A percentile compares a stretch with the other conserved stretches of the same genome.
Evolutionary conservation across 2,797 vertebrate genomes (phyloP).

Genomic region (Xiphophorus birchmanni): DNA sequence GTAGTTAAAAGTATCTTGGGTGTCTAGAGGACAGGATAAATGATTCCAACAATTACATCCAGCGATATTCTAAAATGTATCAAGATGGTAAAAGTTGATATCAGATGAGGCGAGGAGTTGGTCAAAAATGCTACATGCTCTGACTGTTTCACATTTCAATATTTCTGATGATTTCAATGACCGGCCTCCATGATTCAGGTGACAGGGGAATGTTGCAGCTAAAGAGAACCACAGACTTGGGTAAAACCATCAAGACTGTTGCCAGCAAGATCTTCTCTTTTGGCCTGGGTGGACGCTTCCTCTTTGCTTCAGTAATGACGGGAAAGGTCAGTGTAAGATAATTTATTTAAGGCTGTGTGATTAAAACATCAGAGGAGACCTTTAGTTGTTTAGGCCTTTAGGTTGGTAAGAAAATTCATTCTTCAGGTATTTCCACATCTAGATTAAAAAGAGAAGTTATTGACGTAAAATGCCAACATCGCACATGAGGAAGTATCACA

Average conservation of each 20-base stretch:
- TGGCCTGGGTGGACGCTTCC: conserved; percentile 90
- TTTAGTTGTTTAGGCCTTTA: conserved; percentile 2
- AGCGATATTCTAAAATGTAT: background rate
- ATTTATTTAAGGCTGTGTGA: background rate
- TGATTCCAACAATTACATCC: background rate
- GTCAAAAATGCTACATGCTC: background rate
- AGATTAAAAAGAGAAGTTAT: conserved; percentile 1
- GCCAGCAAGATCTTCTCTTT: conserved; percentile 91
- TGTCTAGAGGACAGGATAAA: background rate
- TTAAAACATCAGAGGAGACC: conserved; percentile 9
- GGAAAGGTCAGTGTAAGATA: conserved; percentile 80
- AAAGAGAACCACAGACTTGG: conserved; percentile 86
- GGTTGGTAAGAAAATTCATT: background rate
- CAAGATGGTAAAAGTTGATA: background rate
- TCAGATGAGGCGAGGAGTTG: background rate
- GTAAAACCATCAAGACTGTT: conserved; percentile 84
- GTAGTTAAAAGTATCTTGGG: background rate
- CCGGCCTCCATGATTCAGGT: conserved; percentile 63
- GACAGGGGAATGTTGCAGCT: conserved; percentile 88
- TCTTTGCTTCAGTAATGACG: conserved; percentile 95
- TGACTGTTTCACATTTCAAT: background rate
- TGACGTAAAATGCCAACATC: background rate
- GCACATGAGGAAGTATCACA: background rate
- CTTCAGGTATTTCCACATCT: background rate
- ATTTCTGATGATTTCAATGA: background rate